phyloP scores from a whole-genome alignment of 2,888 invertebrate species.

The Orthosia incerta region DNA sequence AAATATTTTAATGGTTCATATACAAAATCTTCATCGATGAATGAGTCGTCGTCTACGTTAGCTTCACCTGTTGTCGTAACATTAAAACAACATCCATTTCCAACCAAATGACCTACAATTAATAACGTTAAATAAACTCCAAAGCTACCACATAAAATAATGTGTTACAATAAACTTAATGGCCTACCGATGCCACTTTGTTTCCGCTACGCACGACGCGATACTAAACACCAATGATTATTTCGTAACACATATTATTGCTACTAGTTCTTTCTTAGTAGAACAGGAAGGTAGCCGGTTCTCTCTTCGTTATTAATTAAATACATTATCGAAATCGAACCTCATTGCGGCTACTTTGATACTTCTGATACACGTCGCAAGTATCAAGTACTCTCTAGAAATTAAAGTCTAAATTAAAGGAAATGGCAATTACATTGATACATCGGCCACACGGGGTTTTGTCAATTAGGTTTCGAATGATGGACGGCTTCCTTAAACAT shows the following conservation, averaged over 20 bases:
- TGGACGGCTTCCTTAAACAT: conserved; percentile 58
- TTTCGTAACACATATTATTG: conserved; percentile 73
- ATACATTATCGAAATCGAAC: conserved; percentile 73
- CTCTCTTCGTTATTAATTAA: conserved; percentile 77
- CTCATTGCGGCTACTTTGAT: conserved; percentile 69
- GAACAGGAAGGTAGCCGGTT: conserved; percentile 80
- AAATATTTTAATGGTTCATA: neutral
- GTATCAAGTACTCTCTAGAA: conserved; percentile 51
- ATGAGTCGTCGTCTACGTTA: neutral
- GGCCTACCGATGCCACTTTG: conserved; percentile 59
- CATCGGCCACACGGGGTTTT: conserved; percentile 44
- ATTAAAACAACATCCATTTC: conserved; percentile 12
- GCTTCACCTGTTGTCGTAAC: neutral
- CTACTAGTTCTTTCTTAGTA: conserved; percentile 74
- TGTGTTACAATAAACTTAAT: conserved; percentile 66
- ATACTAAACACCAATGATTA: conserved; percentile 65
- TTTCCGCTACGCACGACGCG: conserved; percentile 58
- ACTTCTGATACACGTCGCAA: conserved; percentile 62
- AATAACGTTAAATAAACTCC: conserved; percentile 24
- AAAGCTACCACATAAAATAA: conserved; percentile 63
- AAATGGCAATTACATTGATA: conserved; percentile 58
- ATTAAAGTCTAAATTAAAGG: conserved; percentile 59
- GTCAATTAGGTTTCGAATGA: conserved; percentile 52
- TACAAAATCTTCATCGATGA: neutral
- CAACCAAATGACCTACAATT: conserved; percentile 26